These are phyloP conservation scores for Callocephalon fimbriatum DNA, from an alignment of 2,113 vertebrate genomes.

Conservation along the genomic window DNA sequence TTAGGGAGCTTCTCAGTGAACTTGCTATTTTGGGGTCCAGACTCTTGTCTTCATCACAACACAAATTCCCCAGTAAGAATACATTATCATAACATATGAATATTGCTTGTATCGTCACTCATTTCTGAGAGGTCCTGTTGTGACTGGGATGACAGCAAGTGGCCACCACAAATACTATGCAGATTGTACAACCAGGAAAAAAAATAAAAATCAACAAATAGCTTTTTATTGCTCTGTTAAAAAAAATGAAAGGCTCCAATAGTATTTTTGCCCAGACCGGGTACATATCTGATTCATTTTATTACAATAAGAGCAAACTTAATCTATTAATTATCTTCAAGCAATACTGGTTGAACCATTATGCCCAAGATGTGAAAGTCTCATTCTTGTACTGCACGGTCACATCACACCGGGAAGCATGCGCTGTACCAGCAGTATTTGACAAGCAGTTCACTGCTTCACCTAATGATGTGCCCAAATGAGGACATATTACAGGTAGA, in stretches of 20 bases:
- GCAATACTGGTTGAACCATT: not conserved
- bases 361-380: not conserved
- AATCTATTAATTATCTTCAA: not conserved
- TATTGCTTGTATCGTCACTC: not conserved
- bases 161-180: not conserved
- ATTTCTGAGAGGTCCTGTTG: not conserved
- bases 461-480: not conserved
- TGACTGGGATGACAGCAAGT: not conserved
- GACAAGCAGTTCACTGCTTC: not conserved
- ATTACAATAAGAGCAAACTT: not conserved
- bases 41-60: not conserved
- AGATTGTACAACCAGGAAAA: not conserved
- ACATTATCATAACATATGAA: not conserved
- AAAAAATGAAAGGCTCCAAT: not conserved
- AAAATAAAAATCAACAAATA: not conserved
- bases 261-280: not conserved
- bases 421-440: not conserved
- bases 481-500: not conserved
- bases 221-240: not conserved
- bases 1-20: not conserved
- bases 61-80: not conserved
- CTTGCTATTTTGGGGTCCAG: not conserved
- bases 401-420: not conserved
- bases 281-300: not conserved
- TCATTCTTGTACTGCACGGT: not conserved